Conservation (phyloP, 2,113 vertebrate species). For the Promerops cafer region DNA sequence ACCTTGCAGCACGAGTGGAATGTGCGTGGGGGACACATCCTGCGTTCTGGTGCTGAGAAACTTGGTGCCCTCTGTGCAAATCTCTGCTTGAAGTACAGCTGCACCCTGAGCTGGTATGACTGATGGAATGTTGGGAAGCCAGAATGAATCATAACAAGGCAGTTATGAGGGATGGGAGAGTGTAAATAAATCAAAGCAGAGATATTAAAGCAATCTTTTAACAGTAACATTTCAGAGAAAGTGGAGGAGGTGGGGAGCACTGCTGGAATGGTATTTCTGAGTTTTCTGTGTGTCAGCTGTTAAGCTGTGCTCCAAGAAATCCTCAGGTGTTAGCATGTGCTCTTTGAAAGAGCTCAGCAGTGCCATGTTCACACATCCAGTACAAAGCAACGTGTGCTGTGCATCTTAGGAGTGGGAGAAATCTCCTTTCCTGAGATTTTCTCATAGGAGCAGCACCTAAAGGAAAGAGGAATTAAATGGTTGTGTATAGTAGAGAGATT, state of each 20-base stretch:
- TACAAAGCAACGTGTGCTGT: background rate
- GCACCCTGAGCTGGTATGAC: background rate
- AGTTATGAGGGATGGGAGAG: background rate
- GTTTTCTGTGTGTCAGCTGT: background rate
- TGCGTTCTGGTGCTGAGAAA: background rate
- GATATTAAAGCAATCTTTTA: conserved; percentile 7
- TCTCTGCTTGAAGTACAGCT: background rate
- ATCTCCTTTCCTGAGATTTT: background rate
- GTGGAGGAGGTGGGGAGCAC: background rate
- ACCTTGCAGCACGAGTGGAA: background rate
- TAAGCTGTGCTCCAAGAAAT: background rate
- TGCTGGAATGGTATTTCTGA: background rate
- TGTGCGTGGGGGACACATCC: background rate
- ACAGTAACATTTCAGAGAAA: background rate
- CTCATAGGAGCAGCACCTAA: background rate
- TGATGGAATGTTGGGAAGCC: background rate
- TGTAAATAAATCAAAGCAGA: conserved; percentile 28
- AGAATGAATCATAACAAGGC: conserved; percentile 18
- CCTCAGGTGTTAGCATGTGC: background rate
- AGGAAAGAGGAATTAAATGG: background rate
- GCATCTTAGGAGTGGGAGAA: background rate
- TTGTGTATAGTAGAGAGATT: background rate
- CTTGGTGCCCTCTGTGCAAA: background rate
- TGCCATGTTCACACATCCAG: background rate
- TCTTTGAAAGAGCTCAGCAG: background rate